phyloP scores from a whole-genome alignment of 2,797 vertebrate genomes.

The Choloepus didactylus region DNA sequence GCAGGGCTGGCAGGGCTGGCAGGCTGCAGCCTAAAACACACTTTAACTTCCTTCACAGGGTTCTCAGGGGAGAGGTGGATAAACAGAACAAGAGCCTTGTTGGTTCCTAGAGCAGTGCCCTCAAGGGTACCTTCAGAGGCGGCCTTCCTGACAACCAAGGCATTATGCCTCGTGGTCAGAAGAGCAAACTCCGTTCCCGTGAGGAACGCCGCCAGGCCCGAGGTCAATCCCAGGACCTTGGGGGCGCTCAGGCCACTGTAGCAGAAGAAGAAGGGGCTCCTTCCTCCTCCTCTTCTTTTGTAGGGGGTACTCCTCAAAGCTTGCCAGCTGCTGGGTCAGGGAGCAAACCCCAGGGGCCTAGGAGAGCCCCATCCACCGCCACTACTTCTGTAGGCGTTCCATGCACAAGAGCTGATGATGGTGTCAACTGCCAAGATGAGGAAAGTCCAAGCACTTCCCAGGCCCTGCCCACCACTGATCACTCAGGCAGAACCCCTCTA shows the following conservation, averaged over 20 bases:
- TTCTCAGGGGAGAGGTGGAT: not conserved
- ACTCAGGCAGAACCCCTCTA: not conserved
- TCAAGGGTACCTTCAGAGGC: not conserved
- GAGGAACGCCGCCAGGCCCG: not conserved
- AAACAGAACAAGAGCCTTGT: not conserved
- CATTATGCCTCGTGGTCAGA: slow-evolving; percentile 48
- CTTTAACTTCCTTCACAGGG: not conserved
- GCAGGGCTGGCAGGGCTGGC: not conserved
- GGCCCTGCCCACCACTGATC: not conserved
- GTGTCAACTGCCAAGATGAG: not conserved
- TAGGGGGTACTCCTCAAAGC: not conserved
- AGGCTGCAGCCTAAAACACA: not conserved
- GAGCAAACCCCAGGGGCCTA: not conserved
- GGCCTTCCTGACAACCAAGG: not conserved
- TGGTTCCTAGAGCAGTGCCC: not conserved
- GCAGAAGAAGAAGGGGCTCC: not conserved
- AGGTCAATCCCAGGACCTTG: not conserved
- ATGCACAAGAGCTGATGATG: not conserved
- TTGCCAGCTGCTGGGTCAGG: not conserved
- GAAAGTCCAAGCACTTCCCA: not conserved
- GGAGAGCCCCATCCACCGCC: not conserved
- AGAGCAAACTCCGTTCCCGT: slow-evolving; percentile 44
- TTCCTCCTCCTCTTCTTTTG: not conserved
- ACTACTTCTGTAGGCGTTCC: not conserved
- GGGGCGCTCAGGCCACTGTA: not conserved